phyloP scores from a whole-genome alignment of 2,113 vertebrate species.

The human region DNA sequence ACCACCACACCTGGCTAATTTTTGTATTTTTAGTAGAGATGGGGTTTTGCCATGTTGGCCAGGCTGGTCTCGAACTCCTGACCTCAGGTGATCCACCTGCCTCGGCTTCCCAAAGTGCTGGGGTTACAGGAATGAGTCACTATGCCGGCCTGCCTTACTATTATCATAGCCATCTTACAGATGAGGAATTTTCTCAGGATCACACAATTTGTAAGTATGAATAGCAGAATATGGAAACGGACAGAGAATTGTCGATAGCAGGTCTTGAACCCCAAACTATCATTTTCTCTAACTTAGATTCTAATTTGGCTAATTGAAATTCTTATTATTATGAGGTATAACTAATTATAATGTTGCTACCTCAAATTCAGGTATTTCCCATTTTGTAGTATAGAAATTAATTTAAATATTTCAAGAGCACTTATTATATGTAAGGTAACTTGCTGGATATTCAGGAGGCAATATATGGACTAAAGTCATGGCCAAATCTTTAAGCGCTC shows the following conservation, averaged over 20 bases:
- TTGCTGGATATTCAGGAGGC: background rate
- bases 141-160: background rate
- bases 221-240: background rate
- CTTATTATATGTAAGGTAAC: background rate
- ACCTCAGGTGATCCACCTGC: too few species aligned
- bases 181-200: background rate
- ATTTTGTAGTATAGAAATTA: background rate
- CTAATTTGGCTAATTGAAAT: background rate
- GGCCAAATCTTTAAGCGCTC: background rate
- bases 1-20: too few species aligned
- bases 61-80: too few species aligned
- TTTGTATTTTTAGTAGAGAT: too few species aligned
- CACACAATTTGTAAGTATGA: background rate
- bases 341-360: background rate
- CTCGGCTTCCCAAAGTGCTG: too few species aligned
- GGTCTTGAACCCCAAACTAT: background rate
- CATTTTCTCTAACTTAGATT: background rate
- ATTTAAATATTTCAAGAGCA: background rate
- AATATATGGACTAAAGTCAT: background rate
- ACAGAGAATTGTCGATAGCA: background rate
- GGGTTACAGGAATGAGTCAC: too few species aligned
- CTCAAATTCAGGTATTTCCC: background rate
- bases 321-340: background rate
- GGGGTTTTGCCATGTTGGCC: too few species aligned
- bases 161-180: background rate